phyloP scores from a whole-genome alignment of 2,797 vertebrate genomes.

The Coregonus sp. region DNA sequence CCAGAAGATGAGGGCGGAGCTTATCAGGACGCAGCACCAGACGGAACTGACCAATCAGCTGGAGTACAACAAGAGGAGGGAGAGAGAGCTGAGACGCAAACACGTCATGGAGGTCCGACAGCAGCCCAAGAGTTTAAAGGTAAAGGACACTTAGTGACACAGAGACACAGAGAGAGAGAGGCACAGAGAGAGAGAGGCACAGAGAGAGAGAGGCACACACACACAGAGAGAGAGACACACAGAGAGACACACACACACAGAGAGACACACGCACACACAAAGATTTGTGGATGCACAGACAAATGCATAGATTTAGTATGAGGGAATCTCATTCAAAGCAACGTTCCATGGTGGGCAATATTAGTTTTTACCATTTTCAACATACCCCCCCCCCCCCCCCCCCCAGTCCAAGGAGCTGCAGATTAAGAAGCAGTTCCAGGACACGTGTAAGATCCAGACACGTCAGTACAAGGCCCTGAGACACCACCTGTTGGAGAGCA shows the following conservation, averaged over 20 bases:
- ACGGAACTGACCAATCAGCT: slow-evolving; percentile 99
- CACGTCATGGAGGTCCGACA: slow-evolving; percentile 99
- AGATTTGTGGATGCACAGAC: neutral
- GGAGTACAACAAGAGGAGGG: slow-evolving; percentile 97
- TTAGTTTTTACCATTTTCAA: neutral
- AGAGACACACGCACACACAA: no score
- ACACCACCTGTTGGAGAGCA: slow-evolving; percentile 97
- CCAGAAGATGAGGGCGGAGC: slow-evolving; percentile 93
- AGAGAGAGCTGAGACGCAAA: slow-evolving; percentile 93
- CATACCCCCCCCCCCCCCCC: neutral
- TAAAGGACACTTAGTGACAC: slow-evolving; percentile 41
- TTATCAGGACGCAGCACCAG: slow-evolving; percentile 95
- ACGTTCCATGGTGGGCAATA: no score
- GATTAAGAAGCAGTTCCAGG: slow-evolving; percentile 99
- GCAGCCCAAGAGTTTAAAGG: slow-evolving; percentile 99
- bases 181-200: no score
- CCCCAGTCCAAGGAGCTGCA: slow-evolving; percentile 96
- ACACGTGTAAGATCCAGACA: slow-evolving; percentile 99
- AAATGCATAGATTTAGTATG: neutral
- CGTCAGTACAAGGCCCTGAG: slow-evolving; percentile 97
- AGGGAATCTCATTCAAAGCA: no score
- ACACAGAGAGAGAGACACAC: no score
- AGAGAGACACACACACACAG: neutral
- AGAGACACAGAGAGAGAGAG: no score
- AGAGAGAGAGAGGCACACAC: neutral